Conservation (phyloP, 2,113 vertebrate species). For the Candoia aspera region DNA sequence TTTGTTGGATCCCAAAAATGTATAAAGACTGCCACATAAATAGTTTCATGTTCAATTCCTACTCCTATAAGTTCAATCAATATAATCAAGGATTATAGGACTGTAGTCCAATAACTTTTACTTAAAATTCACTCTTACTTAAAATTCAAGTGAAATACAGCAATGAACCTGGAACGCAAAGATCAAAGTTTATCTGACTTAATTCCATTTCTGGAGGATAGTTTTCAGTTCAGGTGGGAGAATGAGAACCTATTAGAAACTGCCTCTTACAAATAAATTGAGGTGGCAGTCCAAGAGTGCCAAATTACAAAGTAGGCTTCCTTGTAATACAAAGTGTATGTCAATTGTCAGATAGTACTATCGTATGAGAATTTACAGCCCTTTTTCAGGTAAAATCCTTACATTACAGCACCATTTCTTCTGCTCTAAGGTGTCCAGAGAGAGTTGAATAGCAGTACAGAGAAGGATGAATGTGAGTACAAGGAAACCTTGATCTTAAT, state of each 20-base stretch:
- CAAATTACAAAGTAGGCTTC: background rate
- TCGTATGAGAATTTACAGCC: background rate
- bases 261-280: background rate
- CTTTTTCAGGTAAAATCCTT: background rate
- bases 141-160: background rate
- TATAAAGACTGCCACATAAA: background rate
- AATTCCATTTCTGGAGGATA: background rate
- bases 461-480: background rate
- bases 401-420: background rate
- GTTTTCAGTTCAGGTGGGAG: background rate
- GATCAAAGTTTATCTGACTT: background rate
- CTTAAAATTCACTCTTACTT: background rate
- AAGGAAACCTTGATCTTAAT: background rate
- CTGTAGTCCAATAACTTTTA: background rate
- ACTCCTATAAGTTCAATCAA: background rate
- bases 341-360: background rate
- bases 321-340: background rate
- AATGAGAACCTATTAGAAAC: background rate
- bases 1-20: background rate
- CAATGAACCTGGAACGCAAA: background rate
- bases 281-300: background rate
- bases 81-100: background rate
- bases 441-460: background rate
- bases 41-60: background rate
- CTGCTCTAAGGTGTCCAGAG: background rate